phyloP scores from a whole-genome alignment of 2,888 invertebrate species.

The Heteropelma amictum region DNA sequence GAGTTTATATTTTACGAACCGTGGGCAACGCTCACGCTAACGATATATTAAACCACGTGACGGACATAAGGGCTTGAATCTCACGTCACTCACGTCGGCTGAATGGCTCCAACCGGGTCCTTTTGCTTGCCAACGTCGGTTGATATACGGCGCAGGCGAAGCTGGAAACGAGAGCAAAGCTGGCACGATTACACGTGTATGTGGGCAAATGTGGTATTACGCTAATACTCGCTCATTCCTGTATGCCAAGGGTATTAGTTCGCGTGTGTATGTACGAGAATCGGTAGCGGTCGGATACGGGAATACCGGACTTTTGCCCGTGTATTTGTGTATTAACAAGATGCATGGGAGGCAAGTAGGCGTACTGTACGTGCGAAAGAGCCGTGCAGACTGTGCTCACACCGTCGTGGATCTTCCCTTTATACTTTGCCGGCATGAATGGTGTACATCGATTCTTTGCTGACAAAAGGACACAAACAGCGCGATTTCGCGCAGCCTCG shows the following conservation, averaged over 20 bases:
- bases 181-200: conserved; percentile 15
- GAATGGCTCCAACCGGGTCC: background rate
- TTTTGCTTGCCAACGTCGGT: background rate
- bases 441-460: background rate
- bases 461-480: background rate
- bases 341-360: too few species aligned
- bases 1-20: conserved; percentile 6
- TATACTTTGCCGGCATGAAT: conserved; percentile 11
- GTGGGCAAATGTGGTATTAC: background rate
- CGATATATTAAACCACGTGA: too few species aligned
- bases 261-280: background rate
- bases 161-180: conserved; percentile 1
- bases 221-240: conserved; percentile 19
- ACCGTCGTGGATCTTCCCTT: conserved; percentile 24
- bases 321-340: too few species aligned
- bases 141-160: background rate
- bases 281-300: background rate
- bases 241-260: conserved; percentile 1
- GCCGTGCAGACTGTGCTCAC: conserved; percentile 1
- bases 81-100: too few species aligned
- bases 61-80: background rate
- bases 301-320: too few species aligned
- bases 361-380: conserved; percentile 32
- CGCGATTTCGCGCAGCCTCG: background rate
- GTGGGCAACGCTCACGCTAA: too few species aligned